phyloP scores from a whole-genome alignment of 2,113 vertebrate species.

The Chrysemys picta region DNA sequence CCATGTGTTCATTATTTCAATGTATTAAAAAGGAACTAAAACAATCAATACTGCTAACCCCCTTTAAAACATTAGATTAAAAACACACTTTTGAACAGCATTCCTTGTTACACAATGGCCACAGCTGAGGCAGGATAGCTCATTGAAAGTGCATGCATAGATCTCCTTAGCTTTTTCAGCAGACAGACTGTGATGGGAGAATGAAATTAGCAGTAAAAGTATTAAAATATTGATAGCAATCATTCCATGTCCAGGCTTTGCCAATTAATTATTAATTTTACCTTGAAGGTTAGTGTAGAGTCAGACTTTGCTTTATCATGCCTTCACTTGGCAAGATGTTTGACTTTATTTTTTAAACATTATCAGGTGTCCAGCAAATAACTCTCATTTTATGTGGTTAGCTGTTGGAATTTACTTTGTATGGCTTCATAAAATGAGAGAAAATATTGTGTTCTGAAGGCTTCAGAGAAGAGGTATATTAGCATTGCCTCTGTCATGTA shows the following conservation, averaged over 20 bases:
- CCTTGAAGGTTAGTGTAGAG: slow-evolving; percentile 88
- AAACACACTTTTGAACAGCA: neutral
- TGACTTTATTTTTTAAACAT: slow-evolving; percentile 65
- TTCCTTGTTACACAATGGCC: neutral
- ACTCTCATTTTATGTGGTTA: slow-evolving; percentile 49
- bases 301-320: slow-evolving; percentile 80
- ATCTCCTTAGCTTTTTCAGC: slow-evolving; percentile 62
- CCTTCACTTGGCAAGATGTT: slow-evolving; percentile 77
- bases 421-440: slow-evolving; percentile 33
- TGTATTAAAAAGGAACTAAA: neutral
- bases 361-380: slow-evolving; percentile 67
- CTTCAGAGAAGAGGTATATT: neutral
- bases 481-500: neutral
- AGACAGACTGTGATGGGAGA: slow-evolving; percentile 65
- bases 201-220: slow-evolving; percentile 81
- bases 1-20: neutral
- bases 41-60: rapidly evolving
- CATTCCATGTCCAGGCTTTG: slow-evolving; percentile 86
- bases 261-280: slow-evolving; percentile 95
- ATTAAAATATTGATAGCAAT: slow-evolving; percentile 95
- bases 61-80: neutral
- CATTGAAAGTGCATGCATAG: slow-evolving; percentile 54
- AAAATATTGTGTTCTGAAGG: neutral
- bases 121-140: neutral
- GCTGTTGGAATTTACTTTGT: slow-evolving; percentile 63